Percentiles rank a stretch among this genome's conserved stretches.
Conservation (phyloP, 2,113 vertebrate species). For the Phycodurus eques region DNA sequence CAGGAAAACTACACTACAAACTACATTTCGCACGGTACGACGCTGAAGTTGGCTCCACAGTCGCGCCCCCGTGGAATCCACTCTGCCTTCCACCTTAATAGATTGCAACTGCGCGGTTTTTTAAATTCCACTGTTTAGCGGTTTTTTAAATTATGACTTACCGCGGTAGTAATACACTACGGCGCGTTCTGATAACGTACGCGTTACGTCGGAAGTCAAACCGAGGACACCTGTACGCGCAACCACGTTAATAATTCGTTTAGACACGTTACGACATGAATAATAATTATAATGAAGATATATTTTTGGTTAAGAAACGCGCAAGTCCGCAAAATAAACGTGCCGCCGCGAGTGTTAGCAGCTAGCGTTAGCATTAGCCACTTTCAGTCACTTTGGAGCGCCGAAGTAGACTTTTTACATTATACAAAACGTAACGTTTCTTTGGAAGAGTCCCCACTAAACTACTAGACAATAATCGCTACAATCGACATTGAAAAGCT, state of each 20-base stretch:
- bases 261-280: background rate
- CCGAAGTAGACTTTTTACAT: background rate
- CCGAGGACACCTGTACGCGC: background rate
- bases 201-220: background rate
- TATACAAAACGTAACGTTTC: background rate
- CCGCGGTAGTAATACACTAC: no score
- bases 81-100: no score
- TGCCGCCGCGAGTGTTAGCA: background rate
- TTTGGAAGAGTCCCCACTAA: background rate
- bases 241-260: background rate
- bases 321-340: background rate
- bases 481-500: background rate
- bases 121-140: no score
- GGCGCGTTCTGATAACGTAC: no score
- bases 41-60: no score
- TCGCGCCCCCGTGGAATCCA: no score
- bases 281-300: background rate
- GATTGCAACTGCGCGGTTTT: no score
- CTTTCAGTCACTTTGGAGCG: background rate
- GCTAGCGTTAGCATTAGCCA: background rate
- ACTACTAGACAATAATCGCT: no score
- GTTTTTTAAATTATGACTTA: no score
- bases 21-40: no score
- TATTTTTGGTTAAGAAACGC: background rate
- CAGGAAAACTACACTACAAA: no score